Evolutionary conservation across 2,888 invertebrate genomes (phyloP).

Genomic region (Holacanthella duospinosa): DNA sequence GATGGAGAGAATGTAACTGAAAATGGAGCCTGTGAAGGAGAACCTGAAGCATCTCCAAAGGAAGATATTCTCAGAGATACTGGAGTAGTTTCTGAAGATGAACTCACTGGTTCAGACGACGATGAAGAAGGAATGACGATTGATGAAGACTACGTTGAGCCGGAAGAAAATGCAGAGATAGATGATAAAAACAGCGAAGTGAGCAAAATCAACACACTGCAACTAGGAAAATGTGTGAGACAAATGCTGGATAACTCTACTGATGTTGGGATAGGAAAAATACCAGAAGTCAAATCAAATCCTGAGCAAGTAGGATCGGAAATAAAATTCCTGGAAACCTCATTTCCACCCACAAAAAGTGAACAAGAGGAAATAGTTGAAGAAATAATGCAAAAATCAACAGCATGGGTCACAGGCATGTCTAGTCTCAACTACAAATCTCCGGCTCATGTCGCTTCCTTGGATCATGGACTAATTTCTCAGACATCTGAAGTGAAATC

Average conservation of each 20-base stretch:
- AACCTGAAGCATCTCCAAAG: constrained; percentile 34
- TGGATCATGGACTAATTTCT: too few relatives aligned
- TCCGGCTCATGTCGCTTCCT: neutral
- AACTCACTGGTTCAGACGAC: constrained; percentile 26
- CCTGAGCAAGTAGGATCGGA: neutral
- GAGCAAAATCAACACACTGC: neutral
- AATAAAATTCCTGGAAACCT: too few relatives aligned
- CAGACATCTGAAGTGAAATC: too few relatives aligned
- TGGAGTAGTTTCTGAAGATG: constrained; percentile 34
- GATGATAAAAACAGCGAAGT: neutral
- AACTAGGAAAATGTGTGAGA: neutral
- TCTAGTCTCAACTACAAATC: neutral
- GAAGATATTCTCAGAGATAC: constrained; percentile 33
- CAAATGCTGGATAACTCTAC: neutral
- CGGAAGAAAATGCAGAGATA: neutral
- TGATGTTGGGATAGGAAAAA: neutral
- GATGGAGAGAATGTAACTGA: constrained; percentile 29
- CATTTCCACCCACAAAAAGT: too few relatives aligned
- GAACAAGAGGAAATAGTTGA: neutral
- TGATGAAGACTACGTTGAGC: neutral
- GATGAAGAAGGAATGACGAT: constrained; percentile 17
- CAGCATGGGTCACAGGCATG: neutral
- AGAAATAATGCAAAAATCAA: neutral
- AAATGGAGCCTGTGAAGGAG: constrained; percentile 38
- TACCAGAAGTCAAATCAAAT: neutral